Conservation (phyloP, 2,888 invertebrate species). For the Chrysopilus asiliformis region DNA sequence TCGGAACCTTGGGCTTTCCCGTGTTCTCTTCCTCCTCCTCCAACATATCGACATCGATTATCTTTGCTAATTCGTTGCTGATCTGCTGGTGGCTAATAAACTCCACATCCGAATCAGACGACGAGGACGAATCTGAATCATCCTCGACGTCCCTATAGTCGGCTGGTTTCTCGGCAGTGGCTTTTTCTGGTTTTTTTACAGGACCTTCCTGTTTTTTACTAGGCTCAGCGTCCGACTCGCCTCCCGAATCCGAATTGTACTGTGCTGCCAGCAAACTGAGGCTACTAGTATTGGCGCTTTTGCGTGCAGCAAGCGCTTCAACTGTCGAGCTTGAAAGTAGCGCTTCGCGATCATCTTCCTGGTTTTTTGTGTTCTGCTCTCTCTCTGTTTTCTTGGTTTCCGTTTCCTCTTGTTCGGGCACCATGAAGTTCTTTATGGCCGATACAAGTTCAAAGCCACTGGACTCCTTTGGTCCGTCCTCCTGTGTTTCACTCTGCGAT, state of each 20-base stretch:
- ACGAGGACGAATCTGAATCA: slow-evolving; percentile 4
- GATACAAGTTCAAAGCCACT: too few species aligned
- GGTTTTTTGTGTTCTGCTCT: too few species aligned
- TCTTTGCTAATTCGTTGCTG: slow-evolving; percentile 8
- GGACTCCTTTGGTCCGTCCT: too few species aligned
- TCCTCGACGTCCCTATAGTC: slow-evolving; percentile 19
- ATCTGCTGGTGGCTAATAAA: slow-evolving; percentile 5
- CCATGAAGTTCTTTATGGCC: too few species aligned
- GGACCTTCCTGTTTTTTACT: background rate
- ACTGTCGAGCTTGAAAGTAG: too few species aligned
- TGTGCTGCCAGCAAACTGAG: slow-evolving; percentile 24
- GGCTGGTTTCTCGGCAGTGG: slow-evolving; percentile 8
- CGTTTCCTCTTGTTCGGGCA: too few species aligned
- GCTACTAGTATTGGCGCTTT: slow-evolving; percentile 13
- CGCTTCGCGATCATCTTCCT: too few species aligned
- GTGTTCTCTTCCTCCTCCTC: slow-evolving; percentile 22
- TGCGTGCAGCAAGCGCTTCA: background rate
- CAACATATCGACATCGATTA: slow-evolving; percentile 21
- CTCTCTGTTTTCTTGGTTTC: too few species aligned
- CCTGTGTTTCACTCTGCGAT: too few species aligned
- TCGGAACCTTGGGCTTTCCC: slow-evolving; percentile 19
- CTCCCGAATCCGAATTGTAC: slow-evolving; percentile 23
- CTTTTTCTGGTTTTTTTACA: background rate
- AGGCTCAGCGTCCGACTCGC: slow-evolving; percentile 10
- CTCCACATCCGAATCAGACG: slow-evolving; percentile 11